Evolutionary conservation across 64 coral and sea anemone genomes (phyloP).

Genomic region (Stichodactyla mertensii): DNA sequence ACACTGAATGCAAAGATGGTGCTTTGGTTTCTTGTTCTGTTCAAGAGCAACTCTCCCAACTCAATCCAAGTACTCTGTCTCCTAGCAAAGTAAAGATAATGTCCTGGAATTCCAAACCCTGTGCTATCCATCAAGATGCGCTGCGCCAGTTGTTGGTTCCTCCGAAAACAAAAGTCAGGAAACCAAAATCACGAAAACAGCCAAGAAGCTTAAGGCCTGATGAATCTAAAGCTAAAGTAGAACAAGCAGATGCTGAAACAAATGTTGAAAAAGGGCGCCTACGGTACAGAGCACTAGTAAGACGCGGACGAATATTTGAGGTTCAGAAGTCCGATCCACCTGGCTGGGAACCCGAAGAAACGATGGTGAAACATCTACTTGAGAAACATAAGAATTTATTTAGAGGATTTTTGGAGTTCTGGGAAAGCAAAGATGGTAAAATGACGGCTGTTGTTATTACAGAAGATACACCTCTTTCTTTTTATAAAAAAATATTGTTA

Average conservation of each 20-base stretch:
- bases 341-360: not conserved
- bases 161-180: not conserved
- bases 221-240: not conserved
- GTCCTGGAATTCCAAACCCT: not conserved
- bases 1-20: not conserved
- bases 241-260: not conserved
- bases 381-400: not conserved
- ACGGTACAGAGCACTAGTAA: not conserved
- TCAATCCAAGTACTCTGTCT: not conserved
- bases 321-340: not conserved
- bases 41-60: not conserved
- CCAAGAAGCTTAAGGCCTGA: no score
- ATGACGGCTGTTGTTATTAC: slow-evolving; percentile 24
- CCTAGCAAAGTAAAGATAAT: not conserved
- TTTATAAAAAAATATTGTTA: no score
- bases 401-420: not conserved
- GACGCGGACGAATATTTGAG: not conserved
- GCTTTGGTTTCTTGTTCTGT: not conserved
- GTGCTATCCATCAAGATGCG: not conserved
- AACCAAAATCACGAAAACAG: not conserved
- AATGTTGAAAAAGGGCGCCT: not conserved
- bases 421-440: slow-evolving; percentile 42
- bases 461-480: no score
- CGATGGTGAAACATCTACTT: not conserved
- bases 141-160: not conserved